Evolutionary conservation across 2,113 vertebrate species (phyloP), one percentile per base, ranked within the genome.

Genomic region (Thalassoma bifasciatum): DNA sequence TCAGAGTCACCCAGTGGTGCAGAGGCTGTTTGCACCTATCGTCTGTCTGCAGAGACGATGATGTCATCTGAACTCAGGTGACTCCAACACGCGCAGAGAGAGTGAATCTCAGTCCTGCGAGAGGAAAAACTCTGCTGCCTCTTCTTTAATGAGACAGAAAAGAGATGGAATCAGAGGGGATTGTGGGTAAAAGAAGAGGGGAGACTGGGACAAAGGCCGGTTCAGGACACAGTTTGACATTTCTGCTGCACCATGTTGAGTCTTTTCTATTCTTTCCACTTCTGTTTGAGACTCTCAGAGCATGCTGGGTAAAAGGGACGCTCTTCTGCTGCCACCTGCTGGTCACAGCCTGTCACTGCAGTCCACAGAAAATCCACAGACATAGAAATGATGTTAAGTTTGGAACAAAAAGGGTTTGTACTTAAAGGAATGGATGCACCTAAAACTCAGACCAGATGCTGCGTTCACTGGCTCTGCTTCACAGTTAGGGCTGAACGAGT

Each of bases 271-370:
- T 1, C 0, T 0, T 4, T 82, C 13, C 59, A 66, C 34, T 16
- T 84, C 75, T 88, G 49, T 63, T 21, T 22, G 19, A 40, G 22
- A 10, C 17, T 12, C 40, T 9, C 11, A 17, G 13, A 0, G 34
- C 1, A 17, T 8, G 17, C 23, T 53, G 19, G n/a, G 38, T 13
- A 34, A 59, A 51, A 26, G 40, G 12, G 1, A 23, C 13, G 51
- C 17, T 10, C 47, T 12, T 19, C 40, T 86, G 84, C 72, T 57
- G 52, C 84, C 78, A 52, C 13, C 89, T 87, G 67, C 61, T 81
- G 89, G 67, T 11, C 0, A 24, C 0, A 30, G 5, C 4, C 8
- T 22, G 30, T 10, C 70, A 64, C 50, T 60, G 65, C 73, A 72
- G 11, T 12, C 8, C 14, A 10, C 8, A 54, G 17, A 30, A 30